Conservation (phyloP, 2,888 invertebrate species). For the Papilio protenor region DNA sequence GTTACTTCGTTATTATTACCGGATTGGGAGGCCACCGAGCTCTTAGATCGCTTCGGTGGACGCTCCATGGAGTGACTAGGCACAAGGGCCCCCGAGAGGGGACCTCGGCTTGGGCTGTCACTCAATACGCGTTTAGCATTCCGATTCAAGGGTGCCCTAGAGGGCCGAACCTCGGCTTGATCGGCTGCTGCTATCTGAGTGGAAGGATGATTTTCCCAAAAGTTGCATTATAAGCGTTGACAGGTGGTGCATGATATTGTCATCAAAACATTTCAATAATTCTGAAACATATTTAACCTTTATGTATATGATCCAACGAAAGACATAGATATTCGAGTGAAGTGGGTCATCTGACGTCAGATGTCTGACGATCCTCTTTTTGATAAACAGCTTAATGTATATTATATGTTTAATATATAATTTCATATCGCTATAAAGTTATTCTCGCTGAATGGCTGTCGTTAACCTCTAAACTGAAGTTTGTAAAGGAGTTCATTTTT, state of each 20-base stretch:
- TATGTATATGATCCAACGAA: conserved; percentile 37
- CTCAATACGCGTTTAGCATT: too few species aligned
- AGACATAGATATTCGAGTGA: conserved; percentile 36
- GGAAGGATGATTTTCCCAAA: not conserved
- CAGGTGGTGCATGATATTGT: not conserved
- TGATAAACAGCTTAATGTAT: conserved; percentile 13
- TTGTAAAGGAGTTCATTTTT: not conserved
- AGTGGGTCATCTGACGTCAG: conserved; percentile 30
- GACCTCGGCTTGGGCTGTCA: too few species aligned
- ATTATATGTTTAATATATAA: not conserved
- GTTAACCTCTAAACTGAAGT: conserved; percentile 7
- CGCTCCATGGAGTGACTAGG: too few species aligned
- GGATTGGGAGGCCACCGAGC: too few species aligned
- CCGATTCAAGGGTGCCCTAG: too few species aligned
- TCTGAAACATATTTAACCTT: conserved; percentile 41
- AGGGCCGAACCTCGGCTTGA: too few species aligned
- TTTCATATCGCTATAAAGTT: conserved; percentile 5
- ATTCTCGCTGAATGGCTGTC: not conserved
- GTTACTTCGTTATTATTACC: too few species aligned
- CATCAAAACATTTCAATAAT: not conserved
- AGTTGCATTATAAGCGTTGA: not conserved
- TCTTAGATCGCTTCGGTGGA: too few species aligned
- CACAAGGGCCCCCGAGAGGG: too few species aligned
- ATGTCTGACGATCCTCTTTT: not conserved
- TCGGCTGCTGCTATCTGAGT: too few species aligned